Evolutionary conservation across 2,888 invertebrate species (phyloP), one percentile per base, ranked within the genome.

Genomic region (Leptinotarsa juncta): DNA sequence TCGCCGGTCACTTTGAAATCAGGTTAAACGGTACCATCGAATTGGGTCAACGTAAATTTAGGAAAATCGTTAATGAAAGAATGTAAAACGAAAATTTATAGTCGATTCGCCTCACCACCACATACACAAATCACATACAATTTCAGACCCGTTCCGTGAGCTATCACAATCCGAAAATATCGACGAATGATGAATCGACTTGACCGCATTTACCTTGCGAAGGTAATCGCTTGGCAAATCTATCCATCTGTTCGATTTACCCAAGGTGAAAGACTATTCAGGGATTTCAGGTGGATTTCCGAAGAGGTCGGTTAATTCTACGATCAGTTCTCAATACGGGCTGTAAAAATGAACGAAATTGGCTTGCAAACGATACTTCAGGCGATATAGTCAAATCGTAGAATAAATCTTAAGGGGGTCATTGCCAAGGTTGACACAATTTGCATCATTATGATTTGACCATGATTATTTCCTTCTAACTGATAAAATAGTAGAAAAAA

Each of bases 161-260:
- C n/a, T 32, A n/a, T n/a, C n/a, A n/a, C 42, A 62, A 42, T 62
- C 18, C 62, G 42, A 62, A 62, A 62, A 62, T 62, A 62, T 62
- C 62, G 57, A 62, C 62, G 23, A 62, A 42, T 42, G n/a, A 62
- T 62, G n/a, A 32, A 62, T 62, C 42, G 42, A n/a, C 42, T 62
- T 62, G 42, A 62, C 62, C 62, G 62, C 62, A 42, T 62, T 62
- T 62, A 62, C 15, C 26, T 60, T 60, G 18, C 55, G 16, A 60
- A 23, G 60, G 60, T 26, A 42, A 32, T 62, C 26, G 57, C n/a
- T 14, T 57, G 16, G 62, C n/a, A n/a, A 62, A 62, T 32, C 42
- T n/a, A 42, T 32, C 32, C 42, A 26, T n/a, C 32, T 42, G 62
- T 42, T 42, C 32, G n/a, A 42, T 4, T n/a, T 62, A 10, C 4